Percentiles rank a stretch among this genome's conserved stretches.
Conservation (phyloP, 2,888 invertebrate genomes). For the Agonopterix heracliana region DNA sequence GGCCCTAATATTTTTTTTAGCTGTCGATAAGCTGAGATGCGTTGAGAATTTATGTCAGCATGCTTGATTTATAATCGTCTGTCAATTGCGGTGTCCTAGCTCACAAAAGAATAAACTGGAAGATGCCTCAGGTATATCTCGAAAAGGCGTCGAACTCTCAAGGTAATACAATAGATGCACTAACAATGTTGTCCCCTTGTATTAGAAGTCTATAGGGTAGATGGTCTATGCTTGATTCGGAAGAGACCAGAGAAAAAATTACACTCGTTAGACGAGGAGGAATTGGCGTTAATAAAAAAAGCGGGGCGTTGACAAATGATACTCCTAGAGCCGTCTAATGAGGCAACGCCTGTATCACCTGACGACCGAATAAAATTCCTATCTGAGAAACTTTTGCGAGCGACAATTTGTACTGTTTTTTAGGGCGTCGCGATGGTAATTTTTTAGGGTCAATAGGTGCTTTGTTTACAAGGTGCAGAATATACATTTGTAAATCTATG, state of each 20-base stretch:
- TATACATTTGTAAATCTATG: too few species aligned
- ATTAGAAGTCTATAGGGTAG: too few species aligned
- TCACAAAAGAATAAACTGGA: too few species aligned
- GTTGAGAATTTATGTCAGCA: too few species aligned
- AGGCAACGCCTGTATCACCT: conserved; percentile 54
- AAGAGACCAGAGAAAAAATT: conserved; percentile 38
- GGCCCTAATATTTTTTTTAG: too few species aligned
- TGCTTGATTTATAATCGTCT: too few species aligned
- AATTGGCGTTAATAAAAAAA: conserved; percentile 68
- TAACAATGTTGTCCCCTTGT: too few species aligned
- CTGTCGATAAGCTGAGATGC: too few species aligned
- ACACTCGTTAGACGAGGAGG: conserved; percentile 55
- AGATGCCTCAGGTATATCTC: too few species aligned
- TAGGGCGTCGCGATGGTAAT: conserved; percentile 8
- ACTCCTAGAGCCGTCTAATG: conserved; percentile 53
- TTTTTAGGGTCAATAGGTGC: conserved; percentile 9
- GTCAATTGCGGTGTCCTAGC: too few species aligned
- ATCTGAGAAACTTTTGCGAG: conserved; percentile 27
- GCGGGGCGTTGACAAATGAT: conserved; percentile 61
- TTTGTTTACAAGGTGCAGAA: conserved; percentile 3
- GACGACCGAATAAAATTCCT: conserved; percentile 43
- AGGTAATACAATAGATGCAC: too few species aligned
- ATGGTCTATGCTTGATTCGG: conserved; percentile 9
- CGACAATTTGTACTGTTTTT: conserved; percentile 32
- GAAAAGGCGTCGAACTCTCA: too few species aligned